Conservation (phyloP, 2,797 vertebrate genomes). For the Hemitrygon akajei region DNA sequence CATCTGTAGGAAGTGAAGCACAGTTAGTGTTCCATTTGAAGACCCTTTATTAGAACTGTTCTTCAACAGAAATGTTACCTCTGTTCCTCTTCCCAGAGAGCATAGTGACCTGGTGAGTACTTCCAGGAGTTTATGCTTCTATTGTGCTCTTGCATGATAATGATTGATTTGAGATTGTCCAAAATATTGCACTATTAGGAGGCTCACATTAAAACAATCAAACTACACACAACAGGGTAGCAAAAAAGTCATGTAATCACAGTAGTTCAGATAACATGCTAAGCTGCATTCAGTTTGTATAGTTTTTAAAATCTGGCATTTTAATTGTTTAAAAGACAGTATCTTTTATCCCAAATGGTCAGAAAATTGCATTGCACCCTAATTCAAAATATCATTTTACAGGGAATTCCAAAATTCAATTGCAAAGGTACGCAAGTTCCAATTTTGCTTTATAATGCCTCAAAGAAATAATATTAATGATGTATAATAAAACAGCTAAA, state of each 20-base stretch:
- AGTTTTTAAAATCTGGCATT: not conserved
- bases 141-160: no score
- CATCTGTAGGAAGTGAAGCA: no score
- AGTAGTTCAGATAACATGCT: not conserved
- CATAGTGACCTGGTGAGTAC: no score
- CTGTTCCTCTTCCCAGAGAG: no score
- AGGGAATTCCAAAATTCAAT: not conserved
- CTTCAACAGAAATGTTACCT: no score
- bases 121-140: no score
- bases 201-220: not conserved
- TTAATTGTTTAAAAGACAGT: constrained; percentile 27
- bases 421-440: not conserved
- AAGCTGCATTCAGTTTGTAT: not conserved
- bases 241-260: not conserved
- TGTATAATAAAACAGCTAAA: not conserved
- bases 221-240: not conserved
- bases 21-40: no score
- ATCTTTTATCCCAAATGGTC: not conserved
- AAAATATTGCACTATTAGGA: not conserved
- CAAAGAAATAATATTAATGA: not conserved
- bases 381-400: not conserved
- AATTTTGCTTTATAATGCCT: not conserved
- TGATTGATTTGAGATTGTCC: not conserved
- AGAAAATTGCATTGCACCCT: not conserved
- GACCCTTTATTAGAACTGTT: no score